These are phyloP conservation scores for Sebastes miniatus DNA, from an alignment of 2,797 vertebrate genomes.

Conservation along the genomic window DNA sequence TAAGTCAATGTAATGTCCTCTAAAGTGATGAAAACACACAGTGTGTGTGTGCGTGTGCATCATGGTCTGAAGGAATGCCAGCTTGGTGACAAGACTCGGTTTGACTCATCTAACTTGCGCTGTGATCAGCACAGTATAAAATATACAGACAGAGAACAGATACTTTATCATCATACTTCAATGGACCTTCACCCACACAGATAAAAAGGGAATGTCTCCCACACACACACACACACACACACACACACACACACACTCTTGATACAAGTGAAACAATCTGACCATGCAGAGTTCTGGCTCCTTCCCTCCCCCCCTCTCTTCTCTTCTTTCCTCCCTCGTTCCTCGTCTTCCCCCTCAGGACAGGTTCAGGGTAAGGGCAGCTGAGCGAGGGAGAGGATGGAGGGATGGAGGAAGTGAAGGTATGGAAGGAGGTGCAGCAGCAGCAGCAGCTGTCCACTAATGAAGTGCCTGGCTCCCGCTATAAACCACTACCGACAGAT, in stretches of 20 bases:
- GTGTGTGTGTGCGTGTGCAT: background rate
- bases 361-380: constrained; percentile 76
- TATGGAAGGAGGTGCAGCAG: constrained; percentile 47
- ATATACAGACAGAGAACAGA: constrained; percentile 10
- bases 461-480: constrained; percentile 60
- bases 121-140: constrained; percentile 16
- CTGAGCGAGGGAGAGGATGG: constrained; percentile 35
- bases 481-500: constrained; percentile 64
- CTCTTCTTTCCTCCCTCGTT: constrained; percentile 29
- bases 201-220: constrained; percentile 2
- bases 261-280: constrained; percentile 28
- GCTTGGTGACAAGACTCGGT: constrained; percentile 12
- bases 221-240: background rate
- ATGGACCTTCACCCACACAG: constrained; percentile 31
- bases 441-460: constrained; percentile 67
- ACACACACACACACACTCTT: background rate
- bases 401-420: constrained; percentile 50
- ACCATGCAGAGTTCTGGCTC: constrained; percentile 38
- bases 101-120: constrained; percentile 1
- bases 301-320: constrained; percentile 19
- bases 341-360: constrained; percentile 49
- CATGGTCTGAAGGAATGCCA: constrained; percentile 8
- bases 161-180: constrained; percentile 33
- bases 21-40: background rate
- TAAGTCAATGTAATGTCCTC: background rate